These are phyloP conservation scores for Mesoligia furuncula DNA, from an alignment of 2,888 invertebrate species.

Conservation along the genomic window DNA sequence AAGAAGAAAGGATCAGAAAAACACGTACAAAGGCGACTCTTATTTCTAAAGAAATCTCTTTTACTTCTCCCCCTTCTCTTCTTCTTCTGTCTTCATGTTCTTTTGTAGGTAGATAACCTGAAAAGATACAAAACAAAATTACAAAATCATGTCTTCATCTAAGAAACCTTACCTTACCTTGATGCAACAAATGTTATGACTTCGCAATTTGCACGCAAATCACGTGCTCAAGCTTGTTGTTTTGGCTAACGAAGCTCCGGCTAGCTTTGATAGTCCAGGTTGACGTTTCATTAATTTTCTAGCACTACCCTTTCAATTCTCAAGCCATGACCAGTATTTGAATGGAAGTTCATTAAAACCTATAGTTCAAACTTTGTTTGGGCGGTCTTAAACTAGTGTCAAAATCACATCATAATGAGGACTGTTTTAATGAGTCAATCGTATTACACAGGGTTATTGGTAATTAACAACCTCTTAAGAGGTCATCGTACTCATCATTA, in stretches of 20 bases:
- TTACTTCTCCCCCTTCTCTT: too few species aligned
- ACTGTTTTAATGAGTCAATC: too few species aligned
- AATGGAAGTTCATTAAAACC: not conserved
- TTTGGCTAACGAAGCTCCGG: conserved; percentile 35
- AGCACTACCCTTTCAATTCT: conserved; percentile 15
- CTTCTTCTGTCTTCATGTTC: too few species aligned
- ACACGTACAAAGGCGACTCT: too few species aligned
- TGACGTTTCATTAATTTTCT: conserved; percentile 47
- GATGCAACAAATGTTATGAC: conserved; percentile 11
- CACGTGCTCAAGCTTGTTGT: conserved; percentile 33
- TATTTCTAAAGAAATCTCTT: too few species aligned
- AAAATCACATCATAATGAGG: not conserved
- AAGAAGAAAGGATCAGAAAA: too few species aligned
- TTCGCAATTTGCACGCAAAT: conserved; percentile 22
- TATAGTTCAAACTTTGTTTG: not conserved
- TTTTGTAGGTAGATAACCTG: not conserved
- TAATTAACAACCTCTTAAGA: too few species aligned
- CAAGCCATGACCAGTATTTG: not conserved
- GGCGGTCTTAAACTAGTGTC: not conserved
- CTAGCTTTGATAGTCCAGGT: conserved; percentile 10
- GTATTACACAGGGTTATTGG: too few species aligned
- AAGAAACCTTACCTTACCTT: not conserved
- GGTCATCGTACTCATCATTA: too few species aligned
- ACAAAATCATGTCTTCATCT: not conserved
- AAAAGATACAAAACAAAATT: not conserved